Conservation (phyloP, 2,113 vertebrate species). For the Lepus americanus region DNA sequence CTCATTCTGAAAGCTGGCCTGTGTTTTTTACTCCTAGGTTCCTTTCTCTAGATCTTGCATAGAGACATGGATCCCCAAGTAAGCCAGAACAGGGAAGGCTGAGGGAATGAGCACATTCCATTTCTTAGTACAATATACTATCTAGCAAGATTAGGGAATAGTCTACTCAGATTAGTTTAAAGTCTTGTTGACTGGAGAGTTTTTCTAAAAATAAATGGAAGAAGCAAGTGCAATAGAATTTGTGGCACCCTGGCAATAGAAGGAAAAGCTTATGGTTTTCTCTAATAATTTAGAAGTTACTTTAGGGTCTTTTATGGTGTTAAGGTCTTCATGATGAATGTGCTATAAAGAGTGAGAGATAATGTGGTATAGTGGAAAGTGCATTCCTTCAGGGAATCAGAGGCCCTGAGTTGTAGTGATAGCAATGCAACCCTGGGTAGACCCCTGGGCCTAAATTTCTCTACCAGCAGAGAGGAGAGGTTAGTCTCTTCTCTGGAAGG, state of each 20-base stretch:
- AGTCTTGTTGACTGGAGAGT: slow-evolving; percentile 27
- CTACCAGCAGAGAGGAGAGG: neutral
- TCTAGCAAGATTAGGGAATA: slow-evolving; percentile 24
- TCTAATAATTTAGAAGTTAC: slow-evolving; percentile 44
- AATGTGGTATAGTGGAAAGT: neutral
- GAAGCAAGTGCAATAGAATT: slow-evolving; percentile 10
- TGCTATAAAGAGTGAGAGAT: slow-evolving; percentile 1
- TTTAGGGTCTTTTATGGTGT: neutral
- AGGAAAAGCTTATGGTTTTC: neutral
- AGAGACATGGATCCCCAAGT: slow-evolving; percentile 1
- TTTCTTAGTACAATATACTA: slow-evolving; percentile 32
- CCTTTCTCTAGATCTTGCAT: slow-evolving; percentile 43
- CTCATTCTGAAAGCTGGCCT: slow-evolving; percentile 30
- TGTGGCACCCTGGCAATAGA: neutral
- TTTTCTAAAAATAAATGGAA: slow-evolving; percentile 26
- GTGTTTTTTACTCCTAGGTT: slow-evolving; percentile 29
- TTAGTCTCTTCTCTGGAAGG: slow-evolving; percentile 20
- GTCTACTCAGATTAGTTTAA: slow-evolving; percentile 37
- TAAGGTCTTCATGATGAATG: neutral
- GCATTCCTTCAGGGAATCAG: neutral
- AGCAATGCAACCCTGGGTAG: neutral
- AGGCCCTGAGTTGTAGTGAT: neutral
- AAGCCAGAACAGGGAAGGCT: neutral
- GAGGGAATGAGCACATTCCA: neutral
- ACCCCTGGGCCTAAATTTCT: slow-evolving; percentile 12